A percentile compares a stretch with the other conserved stretches of the same genome.
These are phyloP conservation scores for Lamellibrachia satsuma DNA, from an alignment of 2,888 invertebrate genomes.

Conservation along the genomic window DNA sequence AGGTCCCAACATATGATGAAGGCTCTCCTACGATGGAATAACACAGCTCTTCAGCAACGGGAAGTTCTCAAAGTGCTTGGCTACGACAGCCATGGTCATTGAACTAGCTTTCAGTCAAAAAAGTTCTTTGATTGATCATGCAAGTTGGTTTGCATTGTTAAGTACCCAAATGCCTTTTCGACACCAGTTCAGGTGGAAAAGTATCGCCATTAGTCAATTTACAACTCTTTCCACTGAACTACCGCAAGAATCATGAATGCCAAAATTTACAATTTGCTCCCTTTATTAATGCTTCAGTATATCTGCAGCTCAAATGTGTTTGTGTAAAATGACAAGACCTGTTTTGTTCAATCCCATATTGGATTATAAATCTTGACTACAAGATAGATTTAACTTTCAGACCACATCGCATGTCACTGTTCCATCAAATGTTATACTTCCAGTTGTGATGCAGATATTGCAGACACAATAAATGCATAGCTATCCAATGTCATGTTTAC, in stretches of 20 bases:
- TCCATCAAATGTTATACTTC: not conserved
- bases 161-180: not conserved
- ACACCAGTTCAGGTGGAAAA: not conserved
- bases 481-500: not conserved
- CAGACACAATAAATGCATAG: not conserved
- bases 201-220: not conserved
- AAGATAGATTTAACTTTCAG: not conserved
- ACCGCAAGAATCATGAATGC: not conserved
- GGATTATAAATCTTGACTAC: not conserved
- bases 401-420: not conserved
- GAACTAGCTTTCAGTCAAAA: not conserved
- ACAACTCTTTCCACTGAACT: not conserved
- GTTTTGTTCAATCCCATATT: slow-evolving; percentile 9
- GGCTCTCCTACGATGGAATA: not conserved
- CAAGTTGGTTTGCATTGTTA: not conserved
- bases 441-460: not conserved
- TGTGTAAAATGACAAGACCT: not conserved
- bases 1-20: not conserved
- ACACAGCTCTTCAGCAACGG: not conserved
- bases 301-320: not conserved
- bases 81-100: not conserved
- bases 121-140: not conserved
- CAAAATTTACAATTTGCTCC: not conserved
- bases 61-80: not conserved
- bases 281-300: not conserved